Evolutionary conservation across 2,113 vertebrate species (phyloP).

Genomic region (Calonectris borealis): DNA sequence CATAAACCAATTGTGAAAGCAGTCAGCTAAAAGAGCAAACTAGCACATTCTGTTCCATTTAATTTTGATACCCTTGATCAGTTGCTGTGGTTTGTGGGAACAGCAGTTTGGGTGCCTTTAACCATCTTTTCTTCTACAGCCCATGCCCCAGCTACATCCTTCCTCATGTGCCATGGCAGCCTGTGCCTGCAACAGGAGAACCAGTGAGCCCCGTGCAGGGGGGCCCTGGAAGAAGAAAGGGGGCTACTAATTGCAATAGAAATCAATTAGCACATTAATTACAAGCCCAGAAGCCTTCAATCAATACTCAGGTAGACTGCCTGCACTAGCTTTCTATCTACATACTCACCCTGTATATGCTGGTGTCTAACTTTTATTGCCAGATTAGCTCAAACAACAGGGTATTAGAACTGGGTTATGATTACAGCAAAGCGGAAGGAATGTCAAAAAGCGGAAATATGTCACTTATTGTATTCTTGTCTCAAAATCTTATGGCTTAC

Average conservation of each 20-base stretch:
- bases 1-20: not conserved
- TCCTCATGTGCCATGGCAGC: not conserved
- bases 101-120: not conserved
- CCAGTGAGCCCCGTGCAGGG: not conserved
- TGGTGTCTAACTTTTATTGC: not conserved
- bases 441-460: not conserved
- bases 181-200: not conserved
- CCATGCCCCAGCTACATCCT: not conserved
- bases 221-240: not conserved
- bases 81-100: not conserved
- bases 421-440: not conserved
- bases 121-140: not conserved
- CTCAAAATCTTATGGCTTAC: constrained; percentile 1
- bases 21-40: not conserved
- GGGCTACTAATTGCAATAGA: fast-evolving
- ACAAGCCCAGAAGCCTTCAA: not conserved
- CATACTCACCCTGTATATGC: too few relatives aligned
- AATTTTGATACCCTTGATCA: not conserved
- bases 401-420: not conserved
- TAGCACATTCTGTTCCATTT: not conserved
- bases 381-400: not conserved
- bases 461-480: not conserved
- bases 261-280: not conserved
- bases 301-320: not conserved
- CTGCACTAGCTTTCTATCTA: not conserved